Evolutionary conservation across 2,113 vertebrate genomes (phyloP).

Genomic region (Cyanoramphus novaezelandiae): DNA sequence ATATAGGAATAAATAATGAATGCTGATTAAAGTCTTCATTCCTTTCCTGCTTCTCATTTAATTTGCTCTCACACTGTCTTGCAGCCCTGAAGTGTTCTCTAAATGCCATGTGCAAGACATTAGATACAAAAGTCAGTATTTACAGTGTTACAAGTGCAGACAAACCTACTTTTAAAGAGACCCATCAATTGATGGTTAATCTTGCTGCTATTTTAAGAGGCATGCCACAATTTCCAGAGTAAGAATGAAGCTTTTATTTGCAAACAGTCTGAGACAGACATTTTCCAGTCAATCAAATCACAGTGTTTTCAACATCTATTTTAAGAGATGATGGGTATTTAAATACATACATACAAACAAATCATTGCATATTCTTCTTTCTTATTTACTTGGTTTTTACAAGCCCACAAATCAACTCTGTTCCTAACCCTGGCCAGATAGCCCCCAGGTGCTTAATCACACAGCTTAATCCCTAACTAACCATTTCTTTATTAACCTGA

Average conservation of each 20-base stretch:
- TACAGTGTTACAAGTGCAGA: not conserved
- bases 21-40: not conserved
- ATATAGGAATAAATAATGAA: conserved; percentile 29
- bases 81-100: not conserved
- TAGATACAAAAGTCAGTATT: conserved; percentile 2
- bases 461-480: not conserved
- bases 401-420: not conserved
- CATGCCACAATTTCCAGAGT: not conserved
- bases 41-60: not conserved
- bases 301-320: not conserved
- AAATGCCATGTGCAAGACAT: conserved; percentile 2
- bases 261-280: not conserved
- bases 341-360: not conserved
- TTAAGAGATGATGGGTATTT: not conserved
- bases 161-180: not conserved
- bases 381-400: not conserved
- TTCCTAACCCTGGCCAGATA: not conserved
- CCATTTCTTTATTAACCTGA: conserved; percentile 52
- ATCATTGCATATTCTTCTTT: not conserved
- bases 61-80: conserved; percentile 7
- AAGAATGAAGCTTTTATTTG: not conserved
- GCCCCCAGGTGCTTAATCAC: not conserved
- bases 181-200: not conserved
- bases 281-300: not conserved
- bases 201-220: not conserved